Percentiles rank a stretch among this genome's conserved stretches.
Conservation (phyloP, 1,140 invertebrate genomes). For the Ostrea edulis region DNA sequence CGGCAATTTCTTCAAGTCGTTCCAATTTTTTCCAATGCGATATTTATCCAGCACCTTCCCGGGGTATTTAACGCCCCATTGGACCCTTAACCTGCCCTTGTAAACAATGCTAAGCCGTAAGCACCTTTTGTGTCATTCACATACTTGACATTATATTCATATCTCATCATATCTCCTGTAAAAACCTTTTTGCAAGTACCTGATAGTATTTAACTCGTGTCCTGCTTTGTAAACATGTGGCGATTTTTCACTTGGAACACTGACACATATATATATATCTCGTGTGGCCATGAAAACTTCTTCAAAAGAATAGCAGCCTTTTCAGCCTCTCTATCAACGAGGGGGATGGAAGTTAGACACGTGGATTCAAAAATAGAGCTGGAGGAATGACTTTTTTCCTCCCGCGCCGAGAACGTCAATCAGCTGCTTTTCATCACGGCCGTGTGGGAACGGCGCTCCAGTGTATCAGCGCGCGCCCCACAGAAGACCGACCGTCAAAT, state of each 20-base stretch:
- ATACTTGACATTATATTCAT: background rate
- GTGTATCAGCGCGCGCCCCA: background rate
- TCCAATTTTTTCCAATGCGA: background rate
- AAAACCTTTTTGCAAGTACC: background rate
- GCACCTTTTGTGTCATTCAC: background rate
- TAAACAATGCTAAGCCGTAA: constrained; percentile 3
- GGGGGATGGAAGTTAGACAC: constrained; percentile 7
- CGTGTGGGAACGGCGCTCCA: constrained; percentile 1
- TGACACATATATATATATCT: background rate
- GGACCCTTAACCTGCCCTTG: background rate
- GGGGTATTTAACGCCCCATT: constrained; percentile 5
- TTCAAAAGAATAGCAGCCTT: background rate
- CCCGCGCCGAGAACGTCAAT: background rate
- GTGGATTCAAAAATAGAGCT: constrained; percentile 21
- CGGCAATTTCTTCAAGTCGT: background rate
- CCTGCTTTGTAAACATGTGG: background rate
- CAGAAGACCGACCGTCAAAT: background rate
- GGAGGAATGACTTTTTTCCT: background rate
- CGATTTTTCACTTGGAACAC: background rate
- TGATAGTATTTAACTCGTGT: background rate
- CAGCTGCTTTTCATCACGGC: constrained; percentile 13
- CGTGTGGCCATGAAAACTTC: background rate
- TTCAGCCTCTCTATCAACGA: background rate
- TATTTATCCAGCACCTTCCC: background rate
- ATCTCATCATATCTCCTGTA: background rate